These are phyloP conservation scores for Notiomystis cincta DNA, from an alignment of 2,113 vertebrate genomes.

Conservation along the genomic window DNA sequence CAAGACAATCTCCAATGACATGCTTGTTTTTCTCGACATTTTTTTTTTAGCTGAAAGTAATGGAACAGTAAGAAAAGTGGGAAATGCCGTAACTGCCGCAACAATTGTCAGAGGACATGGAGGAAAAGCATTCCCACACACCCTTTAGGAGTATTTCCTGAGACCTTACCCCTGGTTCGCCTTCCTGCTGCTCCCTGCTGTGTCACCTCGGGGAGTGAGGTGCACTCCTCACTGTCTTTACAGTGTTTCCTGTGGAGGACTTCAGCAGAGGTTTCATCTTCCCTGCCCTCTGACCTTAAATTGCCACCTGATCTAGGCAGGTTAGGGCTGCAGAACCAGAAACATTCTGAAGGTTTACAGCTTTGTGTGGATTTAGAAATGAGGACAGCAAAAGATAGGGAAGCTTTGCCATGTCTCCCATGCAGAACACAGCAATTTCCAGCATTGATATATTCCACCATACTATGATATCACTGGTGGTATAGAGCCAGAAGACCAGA, in stretches of 20 bases:
- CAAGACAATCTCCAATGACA: too few relatives aligned
- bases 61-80: too few relatives aligned
- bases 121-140: neutral
- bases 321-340: neutral
- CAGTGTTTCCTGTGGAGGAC: neutral
- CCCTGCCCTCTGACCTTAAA: neutral
- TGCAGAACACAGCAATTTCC: neutral
- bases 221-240: neutral
- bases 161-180: neutral
- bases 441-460: too few relatives aligned
- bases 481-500: neutral
- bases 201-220: neutral
- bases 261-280: neutral
- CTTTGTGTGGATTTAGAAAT: neutral
- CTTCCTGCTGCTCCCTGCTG: neutral
- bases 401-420: fast-evolving
- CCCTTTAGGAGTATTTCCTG: neutral
- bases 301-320: fast-evolving
- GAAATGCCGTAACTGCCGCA: too few relatives aligned
- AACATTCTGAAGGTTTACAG: neutral
- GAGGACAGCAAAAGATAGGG: neutral
- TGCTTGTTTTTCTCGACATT: too few relatives aligned
- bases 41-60: too few relatives aligned
- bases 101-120: neutral
- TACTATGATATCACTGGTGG: neutral